These are phyloP conservation scores for Platyscapa corneri DNA, from an alignment of 1,140 invertebrate species.

Conservation along the genomic window DNA sequence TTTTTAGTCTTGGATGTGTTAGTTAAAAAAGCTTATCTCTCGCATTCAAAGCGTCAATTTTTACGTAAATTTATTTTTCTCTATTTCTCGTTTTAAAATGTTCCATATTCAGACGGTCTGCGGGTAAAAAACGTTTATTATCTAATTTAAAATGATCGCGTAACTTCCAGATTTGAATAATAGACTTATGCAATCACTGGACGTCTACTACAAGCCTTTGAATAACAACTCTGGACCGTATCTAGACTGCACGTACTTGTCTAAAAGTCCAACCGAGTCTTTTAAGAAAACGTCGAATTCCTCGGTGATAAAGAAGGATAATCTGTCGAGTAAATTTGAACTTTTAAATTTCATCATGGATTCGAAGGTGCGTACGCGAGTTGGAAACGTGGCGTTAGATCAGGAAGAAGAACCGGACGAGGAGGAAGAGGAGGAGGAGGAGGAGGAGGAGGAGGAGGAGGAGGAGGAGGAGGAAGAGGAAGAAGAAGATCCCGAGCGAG, in stretches of 20 bases:
- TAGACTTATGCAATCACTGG: background rate
- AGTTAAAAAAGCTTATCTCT: no score
- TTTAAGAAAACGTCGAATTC: conserved; percentile 61
- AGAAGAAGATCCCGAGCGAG: conserved; percentile 70
- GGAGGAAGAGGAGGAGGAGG: no score
- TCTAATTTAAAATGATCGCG: no score
- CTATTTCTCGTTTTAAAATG: no score
- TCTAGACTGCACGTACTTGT: conserved; percentile 79
- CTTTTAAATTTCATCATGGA: conserved; percentile 91
- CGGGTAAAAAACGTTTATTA: no score
- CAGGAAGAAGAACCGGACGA: conserved; percentile 75
- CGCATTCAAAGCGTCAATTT: no score
- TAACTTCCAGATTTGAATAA: conserved; percentile 32
- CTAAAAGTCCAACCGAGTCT: conserved; percentile 63
- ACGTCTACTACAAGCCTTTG: conserved; percentile 28
- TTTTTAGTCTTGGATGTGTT: no score
- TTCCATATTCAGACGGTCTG: no score
- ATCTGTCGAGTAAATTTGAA: conserved; percentile 87
- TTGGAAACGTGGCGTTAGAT: conserved; percentile 70
- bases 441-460: conserved; percentile 60
- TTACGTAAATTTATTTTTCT: no score
- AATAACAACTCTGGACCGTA: conserved; percentile 81
- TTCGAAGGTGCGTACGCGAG: conserved; percentile 78
- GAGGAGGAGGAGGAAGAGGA: conserved; percentile 65
- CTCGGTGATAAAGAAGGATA: conserved; percentile 57